Evolutionary conservation across 2,113 vertebrate species (phyloP), one percentile per base, ranked within the genome.

Genomic region (Sander vitreus): DNA sequence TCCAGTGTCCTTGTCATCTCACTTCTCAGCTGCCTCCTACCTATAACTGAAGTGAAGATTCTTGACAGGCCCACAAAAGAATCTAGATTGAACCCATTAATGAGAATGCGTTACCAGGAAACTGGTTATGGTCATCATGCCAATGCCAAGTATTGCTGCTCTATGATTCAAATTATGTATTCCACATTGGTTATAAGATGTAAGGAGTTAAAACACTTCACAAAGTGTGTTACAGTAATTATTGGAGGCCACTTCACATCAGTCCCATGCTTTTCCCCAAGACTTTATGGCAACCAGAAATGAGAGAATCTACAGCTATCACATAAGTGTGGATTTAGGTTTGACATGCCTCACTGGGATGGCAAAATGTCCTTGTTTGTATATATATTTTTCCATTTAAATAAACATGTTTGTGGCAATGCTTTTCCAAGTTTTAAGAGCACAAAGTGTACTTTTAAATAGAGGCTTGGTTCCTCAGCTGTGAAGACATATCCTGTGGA

Each of bases 401-500:
- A 54, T 12, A 39, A 4, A 70, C 5, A 27, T 21, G 5, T 55
- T 62, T 18, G 16, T 30, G 30, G 8, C 30, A 43, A 21, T 48
- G 43, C 14, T 63, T 36, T 18, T 54, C 25, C 16, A 30, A 25
- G 21, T 21, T 58, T 78, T 21, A 75, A 21, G 7, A 58, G 36
- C 11, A 71, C 73, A 81, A 48, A 70, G 39, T 77, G 25, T 16
- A 6, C 59, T 30, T 2, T 64, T 63, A 73, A 47, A 80, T 47
- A 82, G 65, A 51, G 67, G 25, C 39, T 54, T 70, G 67, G n/a
- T 69, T 51, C 76, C 77, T 76, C 64, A 51, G 51, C 71, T 57
- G 76, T 80, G 58, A 58, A 47, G 48, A 73, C 57, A 70, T 53
- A 30, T 43, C 70, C 33, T 53, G 33, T 51, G 9, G 72, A 57